These are phyloP conservation scores for Hemiscyllium ocellatum DNA, from an alignment of 2,113 vertebrate species.

Conservation along the genomic window DNA sequence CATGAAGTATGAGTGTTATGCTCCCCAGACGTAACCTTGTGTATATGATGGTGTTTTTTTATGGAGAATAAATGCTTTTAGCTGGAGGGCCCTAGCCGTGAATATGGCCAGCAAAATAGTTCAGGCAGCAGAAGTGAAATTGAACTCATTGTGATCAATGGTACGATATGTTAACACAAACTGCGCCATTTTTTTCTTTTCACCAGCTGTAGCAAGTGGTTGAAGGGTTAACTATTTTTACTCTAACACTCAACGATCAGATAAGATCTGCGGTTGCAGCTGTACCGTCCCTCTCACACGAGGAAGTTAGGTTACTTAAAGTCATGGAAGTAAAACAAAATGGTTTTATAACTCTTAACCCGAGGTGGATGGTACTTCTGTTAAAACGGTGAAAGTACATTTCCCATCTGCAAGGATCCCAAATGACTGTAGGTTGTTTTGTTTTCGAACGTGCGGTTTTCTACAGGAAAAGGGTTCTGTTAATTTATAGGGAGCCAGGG, in stretches of 20 bases:
- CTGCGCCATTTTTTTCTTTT: slow-evolving; percentile 37
- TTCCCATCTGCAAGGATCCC: slow-evolving; percentile 1
- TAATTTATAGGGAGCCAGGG: slow-evolving; percentile 31
- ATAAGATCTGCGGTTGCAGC: slow-evolving; percentile 32
- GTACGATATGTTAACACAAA: slow-evolving; percentile 35
- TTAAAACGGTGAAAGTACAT: slow-evolving; percentile 32
- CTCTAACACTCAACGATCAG: slow-evolving; percentile 37
- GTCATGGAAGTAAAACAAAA: slow-evolving; percentile 14
- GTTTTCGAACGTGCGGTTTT: slow-evolving; percentile 28
- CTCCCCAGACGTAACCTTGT: slow-evolving; percentile 74
- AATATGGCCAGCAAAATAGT: slow-evolving; percentile 69
- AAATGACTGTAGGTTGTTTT: slow-evolving; percentile 20
- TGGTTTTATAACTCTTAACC: slow-evolving; percentile 22
- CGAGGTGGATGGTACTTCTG: slow-evolving; percentile 19
- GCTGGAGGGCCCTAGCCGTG: slow-evolving; percentile 69
- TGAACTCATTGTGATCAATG: slow-evolving; percentile 46
- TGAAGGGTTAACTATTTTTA: slow-evolving; percentile 51
- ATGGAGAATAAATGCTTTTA: slow-evolving; percentile 74
- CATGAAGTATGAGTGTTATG: slow-evolving; percentile 71
- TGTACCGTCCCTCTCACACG: slow-evolving; percentile 11
- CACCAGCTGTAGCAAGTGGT: slow-evolving; percentile 41
- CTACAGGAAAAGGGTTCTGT: slow-evolving; percentile 24
- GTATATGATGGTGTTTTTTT: slow-evolving; percentile 70
- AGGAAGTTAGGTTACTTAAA: slow-evolving; percentile 32
- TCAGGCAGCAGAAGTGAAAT: slow-evolving; percentile 44